These are phyloP conservation scores for Enteromius mattozi DNA, from an alignment of 2,797 vertebrate species.

Conservation along the genomic window DNA sequence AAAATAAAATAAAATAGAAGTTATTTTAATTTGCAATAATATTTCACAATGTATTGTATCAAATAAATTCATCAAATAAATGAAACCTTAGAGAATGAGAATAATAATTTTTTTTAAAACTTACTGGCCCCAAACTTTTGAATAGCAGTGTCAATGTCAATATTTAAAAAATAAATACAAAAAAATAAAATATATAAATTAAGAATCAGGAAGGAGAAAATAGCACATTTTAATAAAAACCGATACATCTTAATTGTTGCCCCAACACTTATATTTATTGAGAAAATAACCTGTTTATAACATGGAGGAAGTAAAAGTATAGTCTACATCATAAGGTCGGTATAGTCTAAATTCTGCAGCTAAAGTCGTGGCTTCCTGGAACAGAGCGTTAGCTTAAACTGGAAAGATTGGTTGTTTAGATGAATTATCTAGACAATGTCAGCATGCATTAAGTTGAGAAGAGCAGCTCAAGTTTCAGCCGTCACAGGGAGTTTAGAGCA, in stretches of 20 bases:
- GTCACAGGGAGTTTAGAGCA: constrained; percentile 65
- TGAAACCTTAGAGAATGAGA: neutral
- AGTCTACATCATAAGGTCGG: constrained; percentile 45
- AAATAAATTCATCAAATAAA: neutral
- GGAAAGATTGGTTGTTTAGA: constrained; percentile 79
- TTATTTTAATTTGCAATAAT: neutral
- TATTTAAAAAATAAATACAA: neutral
- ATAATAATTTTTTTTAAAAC: neutral
- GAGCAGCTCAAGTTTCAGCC: constrained; percentile 74
- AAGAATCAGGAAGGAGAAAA: neutral
- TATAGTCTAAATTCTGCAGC: constrained; percentile 36
- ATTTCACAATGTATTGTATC: neutral
- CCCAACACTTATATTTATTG: neutral
- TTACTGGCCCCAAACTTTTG: neutral
- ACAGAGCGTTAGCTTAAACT: constrained; percentile 70
- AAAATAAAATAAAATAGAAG: neutral
- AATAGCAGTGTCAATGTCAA: neutral
- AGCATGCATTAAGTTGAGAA: constrained; percentile 74
- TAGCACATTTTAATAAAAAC: neutral
- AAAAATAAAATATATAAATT: no score
- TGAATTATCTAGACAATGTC: constrained; percentile 83
- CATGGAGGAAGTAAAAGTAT: constrained; percentile 13
- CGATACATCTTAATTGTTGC: neutral
- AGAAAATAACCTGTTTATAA: constrained; percentile 4
- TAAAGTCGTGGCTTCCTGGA: constrained; percentile 63